Percentiles rank a stretch among this genome's conserved stretches.
phyloP scores from a whole-genome alignment of 1,140 invertebrate genomes.

The Zaprionus lachaisei region DNA sequence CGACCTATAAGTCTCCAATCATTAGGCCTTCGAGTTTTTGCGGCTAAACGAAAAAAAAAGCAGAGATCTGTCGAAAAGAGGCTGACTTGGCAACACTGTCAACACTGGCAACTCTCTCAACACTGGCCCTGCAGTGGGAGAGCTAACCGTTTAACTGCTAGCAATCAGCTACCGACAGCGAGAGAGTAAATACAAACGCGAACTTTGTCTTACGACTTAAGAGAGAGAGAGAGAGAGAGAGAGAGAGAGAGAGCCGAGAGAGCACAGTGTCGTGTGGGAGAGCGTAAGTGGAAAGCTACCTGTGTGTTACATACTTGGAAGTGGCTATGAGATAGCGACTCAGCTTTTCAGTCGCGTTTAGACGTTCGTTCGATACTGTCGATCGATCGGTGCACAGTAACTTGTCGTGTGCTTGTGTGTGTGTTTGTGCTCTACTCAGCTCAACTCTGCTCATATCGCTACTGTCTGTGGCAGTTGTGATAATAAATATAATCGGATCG shows the following conservation, averaged over 20 bases:
- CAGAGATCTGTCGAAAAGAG: too few species aligned
- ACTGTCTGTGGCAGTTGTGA: conserved; percentile 24
- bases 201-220: not conserved
- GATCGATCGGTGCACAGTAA: not conserved
- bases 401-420: not conserved
- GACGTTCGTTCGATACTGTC: conserved; percentile 35
- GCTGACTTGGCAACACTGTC: too few species aligned
- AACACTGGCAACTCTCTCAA: too few species aligned
- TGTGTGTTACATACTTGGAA: conserved; percentile 9
- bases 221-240: too few species aligned
- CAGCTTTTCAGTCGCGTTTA: conserved; percentile 30
- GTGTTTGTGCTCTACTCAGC: not conserved
- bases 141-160: too few species aligned
- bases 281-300: conserved; percentile 29
- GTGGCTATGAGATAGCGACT: not conserved
- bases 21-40: too few species aligned
- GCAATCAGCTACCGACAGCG: not conserved
- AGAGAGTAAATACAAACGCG: not conserved
- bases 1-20: too few species aligned
- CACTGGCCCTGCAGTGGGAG: not conserved
- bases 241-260: not conserved
- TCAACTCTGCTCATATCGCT: not conserved
- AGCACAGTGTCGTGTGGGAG: not conserved
- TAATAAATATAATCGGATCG: conserved; percentile 33
- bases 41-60: too few species aligned